phyloP scores from a whole-genome alignment of 2,113 vertebrate species.

The Stigmatopora argus region DNA sequence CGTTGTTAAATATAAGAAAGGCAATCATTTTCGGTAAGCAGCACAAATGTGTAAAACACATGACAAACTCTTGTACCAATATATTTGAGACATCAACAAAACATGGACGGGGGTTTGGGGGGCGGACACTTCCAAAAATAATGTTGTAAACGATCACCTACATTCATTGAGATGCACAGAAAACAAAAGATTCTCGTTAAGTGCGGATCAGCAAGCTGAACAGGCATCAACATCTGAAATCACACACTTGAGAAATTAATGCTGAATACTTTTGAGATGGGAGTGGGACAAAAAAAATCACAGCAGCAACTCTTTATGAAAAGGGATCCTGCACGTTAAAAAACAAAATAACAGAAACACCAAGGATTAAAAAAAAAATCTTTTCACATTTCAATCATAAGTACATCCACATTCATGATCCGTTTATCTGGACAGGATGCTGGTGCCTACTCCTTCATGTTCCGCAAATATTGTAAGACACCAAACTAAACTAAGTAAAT shows the following conservation, averaged over 20 bases:
- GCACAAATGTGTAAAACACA: conserved; percentile 74
- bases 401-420: conserved; percentile 58
- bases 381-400: conserved; percentile 66
- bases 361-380: conserved; percentile 40
- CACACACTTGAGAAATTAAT: conserved; percentile 55
- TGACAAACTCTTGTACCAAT: conserved; percentile 68
- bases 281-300: conserved; percentile 13
- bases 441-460: conserved; percentile 56
- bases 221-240: conserved; percentile 62
- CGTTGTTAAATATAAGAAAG: conserved; percentile 67
- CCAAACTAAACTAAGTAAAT: conserved; percentile 33
- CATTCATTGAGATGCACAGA: conserved; percentile 50
- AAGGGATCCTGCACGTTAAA: conserved; percentile 42
- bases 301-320: conserved; percentile 50
- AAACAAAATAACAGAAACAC: conserved; percentile 46
- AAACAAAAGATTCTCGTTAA: conserved; percentile 52
- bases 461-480: conserved; percentile 36
- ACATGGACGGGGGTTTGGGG: not conserved
- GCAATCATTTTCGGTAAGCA: conserved; percentile 72
- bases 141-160: conserved; percentile 69
- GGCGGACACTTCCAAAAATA: conserved; percentile 43
- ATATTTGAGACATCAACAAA: conserved; percentile 50
- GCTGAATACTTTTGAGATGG: conserved; percentile 26
- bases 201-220: conserved; percentile 59
- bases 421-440: conserved; percentile 45